Evolutionary conservation across 2,888 invertebrate genomes (phyloP).

Genomic region (Cosmia pyralina): DNA sequence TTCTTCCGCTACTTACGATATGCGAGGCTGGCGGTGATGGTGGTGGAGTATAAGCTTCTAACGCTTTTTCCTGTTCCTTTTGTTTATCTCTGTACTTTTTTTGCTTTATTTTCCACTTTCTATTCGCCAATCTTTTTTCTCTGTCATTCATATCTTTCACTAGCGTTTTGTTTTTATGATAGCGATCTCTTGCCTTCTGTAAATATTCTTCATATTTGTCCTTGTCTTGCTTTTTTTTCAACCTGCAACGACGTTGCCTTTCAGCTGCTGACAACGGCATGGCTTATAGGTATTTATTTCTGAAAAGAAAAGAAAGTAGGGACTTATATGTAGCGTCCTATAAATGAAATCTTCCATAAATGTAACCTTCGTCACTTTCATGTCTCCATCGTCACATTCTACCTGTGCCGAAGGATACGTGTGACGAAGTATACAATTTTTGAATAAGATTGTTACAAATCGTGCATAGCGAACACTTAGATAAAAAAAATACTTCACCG

Average conservation of each 20-base stretch:
- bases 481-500: too few relatives aligned
- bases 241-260: conserved; percentile 32
- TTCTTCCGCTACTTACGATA: conserved; percentile 40
- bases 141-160: conserved; percentile 33
- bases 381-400: conserved; percentile 29
- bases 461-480: conserved; percentile 5
- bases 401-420: conserved; percentile 33
- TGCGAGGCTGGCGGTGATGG: conserved; percentile 42
- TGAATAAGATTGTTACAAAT: conserved; percentile 34
- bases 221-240: conserved; percentile 35
- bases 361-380: conserved; percentile 35
- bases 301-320: too few relatives aligned
- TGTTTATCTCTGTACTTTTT: conserved; percentile 19
- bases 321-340: conserved; percentile 23
- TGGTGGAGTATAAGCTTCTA: conserved; percentile 34
- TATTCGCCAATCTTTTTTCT: conserved; percentile 44
- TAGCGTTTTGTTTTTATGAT: conserved; percentile 40
- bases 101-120: conserved; percentile 42
- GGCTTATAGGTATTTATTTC: too few relatives aligned
- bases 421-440: conserved; percentile 38
- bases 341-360: conserved; percentile 36
- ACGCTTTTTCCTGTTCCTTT: conserved; percentile 35
- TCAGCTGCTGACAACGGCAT: conserved; percentile 14
- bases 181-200: conserved; percentile 37
- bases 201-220: conserved; percentile 39